These are phyloP conservation scores for Narcine bancroftii DNA, from an alignment of 2,113 vertebrate species.

Conservation along the genomic window DNA sequence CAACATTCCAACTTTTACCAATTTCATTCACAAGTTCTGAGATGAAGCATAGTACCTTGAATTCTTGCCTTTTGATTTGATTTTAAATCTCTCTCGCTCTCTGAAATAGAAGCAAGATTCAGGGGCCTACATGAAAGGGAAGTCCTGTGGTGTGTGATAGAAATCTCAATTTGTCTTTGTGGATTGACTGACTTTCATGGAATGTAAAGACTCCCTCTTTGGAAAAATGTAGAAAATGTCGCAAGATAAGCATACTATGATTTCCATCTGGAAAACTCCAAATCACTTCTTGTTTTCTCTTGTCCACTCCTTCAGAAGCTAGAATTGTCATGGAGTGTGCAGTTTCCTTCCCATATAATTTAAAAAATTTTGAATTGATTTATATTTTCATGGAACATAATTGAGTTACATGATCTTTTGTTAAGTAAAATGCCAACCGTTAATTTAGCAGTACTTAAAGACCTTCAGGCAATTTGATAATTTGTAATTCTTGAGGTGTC, in stretches of 20 bases:
- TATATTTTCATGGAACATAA: neutral
- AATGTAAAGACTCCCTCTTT: neutral
- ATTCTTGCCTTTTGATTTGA: neutral
- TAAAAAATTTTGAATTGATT: neutral
- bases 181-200: neutral
- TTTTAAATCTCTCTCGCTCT: neutral
- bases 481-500: neutral
- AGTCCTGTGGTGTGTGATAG: conserved; percentile 2
- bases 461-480: neutral
- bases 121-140: neutral
- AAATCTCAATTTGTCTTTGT: neutral
- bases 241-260: neutral
- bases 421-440: neutral
- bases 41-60: neutral
- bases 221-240: neutral
- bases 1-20: neutral
- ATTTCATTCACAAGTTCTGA: neutral
- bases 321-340: neutral
- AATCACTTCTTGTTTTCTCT: neutral
- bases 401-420: neutral
- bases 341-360: neutral
- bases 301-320: neutral
- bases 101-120: neutral
- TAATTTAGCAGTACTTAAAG: neutral
- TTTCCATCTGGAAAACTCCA: neutral